A percentile compares a stretch with the other conserved stretches of the same genome.
Evolutionary conservation across 2,113 vertebrate genomes (phyloP).

Genomic region (Oryzias woworae): DNA sequence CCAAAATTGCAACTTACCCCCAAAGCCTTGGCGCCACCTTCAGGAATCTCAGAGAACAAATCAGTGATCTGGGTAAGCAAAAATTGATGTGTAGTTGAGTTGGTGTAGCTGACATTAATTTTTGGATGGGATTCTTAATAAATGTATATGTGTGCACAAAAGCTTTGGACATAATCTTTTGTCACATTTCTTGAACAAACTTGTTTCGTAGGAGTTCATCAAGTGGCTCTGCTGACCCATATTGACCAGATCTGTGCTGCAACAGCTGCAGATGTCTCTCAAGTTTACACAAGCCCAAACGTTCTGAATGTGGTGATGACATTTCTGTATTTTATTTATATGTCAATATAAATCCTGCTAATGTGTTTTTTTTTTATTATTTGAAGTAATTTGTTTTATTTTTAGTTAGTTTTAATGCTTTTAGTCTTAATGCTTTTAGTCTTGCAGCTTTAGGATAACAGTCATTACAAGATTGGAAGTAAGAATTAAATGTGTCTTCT

Average conservation of each 20-base stretch:
- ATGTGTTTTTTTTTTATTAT: no score
- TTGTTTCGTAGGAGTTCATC: constrained; percentile 66
- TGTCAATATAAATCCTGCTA: background rate
- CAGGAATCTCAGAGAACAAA: constrained; percentile 66
- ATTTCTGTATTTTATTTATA: no score
- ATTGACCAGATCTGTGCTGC: constrained; percentile 61
- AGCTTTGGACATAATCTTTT: background rate
- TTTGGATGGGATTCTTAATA: no score
- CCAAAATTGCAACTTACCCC: constrained; percentile 47
- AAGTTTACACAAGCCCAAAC: constrained; percentile 55
- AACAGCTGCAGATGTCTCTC: constrained; percentile 40
- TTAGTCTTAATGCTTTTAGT: no score
- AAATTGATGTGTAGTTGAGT: background rate
- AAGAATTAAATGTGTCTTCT: no score
- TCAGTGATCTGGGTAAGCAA: constrained; percentile 74
- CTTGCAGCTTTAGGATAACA: no score
- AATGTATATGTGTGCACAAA: no score
- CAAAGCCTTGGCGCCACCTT: constrained; percentile 55
- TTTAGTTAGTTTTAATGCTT: no score
- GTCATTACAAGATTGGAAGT: no score
- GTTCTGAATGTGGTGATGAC: constrained; percentile 52
- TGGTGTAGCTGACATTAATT: no score
- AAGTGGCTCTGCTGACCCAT: constrained; percentile 74
- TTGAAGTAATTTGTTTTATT: no score
- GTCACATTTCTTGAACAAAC: background rate